Base-by-base conservation (phyloP, 2,113 vertebrate genomes). In the Corvus hawaiiensis region DNA sequence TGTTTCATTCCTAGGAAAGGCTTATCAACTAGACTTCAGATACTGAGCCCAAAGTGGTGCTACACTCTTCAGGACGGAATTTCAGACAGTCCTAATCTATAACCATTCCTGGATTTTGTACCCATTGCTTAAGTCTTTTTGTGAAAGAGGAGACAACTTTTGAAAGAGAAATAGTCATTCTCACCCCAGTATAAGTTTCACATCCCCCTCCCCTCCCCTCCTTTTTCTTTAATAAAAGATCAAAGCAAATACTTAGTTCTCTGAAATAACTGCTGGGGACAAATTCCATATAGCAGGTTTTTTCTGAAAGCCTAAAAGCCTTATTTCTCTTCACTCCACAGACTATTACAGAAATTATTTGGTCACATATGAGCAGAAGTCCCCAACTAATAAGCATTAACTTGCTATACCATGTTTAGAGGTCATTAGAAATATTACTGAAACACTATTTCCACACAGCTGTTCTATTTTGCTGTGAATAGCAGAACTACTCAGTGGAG, bases 121-220 rank as follows among this genome's bases (percentile, higher is more conserved):
- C 7, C 39, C 3, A 0, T 44, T 83, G 13, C n/a, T 90, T 13
- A 74, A 85, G 5, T n/a, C 16, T 21, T 62, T 51, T 46, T 37
- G n/a, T 26, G 28, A 84, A 39, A 9, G 4, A 39, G 3, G 12
- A 51, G 9, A 48, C 24, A 81, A 4, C 3, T 27, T 72, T 63
- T 28, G 9, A 72, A 77, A 88, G 3, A 3, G 4, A 78, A 87
- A 30, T 26, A 82, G 7, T 35, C 4, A 62, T n/a, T 66, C 19
- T 13, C 41, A 73, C 1, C 0, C 13, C 19, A 73, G 1, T 28
- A 30, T 19, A 55, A 67, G 6, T 22, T 73, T 63, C 28, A 59
- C 3, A 41, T 43, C 43, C 18, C 3, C 14, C 61, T 18, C 3
- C 16, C 61, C 0, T 37, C 37, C 1, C 23, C n/a, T 3, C 9